Base-by-base conservation (phyloP, 2,113 vertebrate species). In the Procavia capensis region DNA sequence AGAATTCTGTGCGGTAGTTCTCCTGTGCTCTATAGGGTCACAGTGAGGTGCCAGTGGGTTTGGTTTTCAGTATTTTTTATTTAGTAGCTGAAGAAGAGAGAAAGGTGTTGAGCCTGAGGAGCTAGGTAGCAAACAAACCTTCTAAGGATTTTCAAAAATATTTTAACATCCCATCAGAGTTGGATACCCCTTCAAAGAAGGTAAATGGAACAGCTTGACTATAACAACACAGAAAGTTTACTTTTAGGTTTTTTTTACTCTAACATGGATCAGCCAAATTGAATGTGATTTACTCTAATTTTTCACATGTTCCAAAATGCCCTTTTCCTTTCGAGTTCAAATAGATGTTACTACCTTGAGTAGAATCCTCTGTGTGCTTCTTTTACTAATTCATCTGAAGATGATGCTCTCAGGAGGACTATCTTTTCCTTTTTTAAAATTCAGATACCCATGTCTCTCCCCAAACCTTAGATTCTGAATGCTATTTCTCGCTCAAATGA, bases 101-200 rank as follows among this genome's bases (percentile, higher is more conserved):
- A 98, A 97, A 98, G 78, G 90, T 96, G 61, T 97, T 97, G 98
- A 98, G 96, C 95, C 93, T 95, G 97, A 97, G 96, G 96, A 98
- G 84, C 97, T 96, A 88, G 98, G 98, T 96, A 98, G 98, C 97
- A 98, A 98, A 93, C 97, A 98, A 97, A 98, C 90, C 97, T 98
- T 97, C 98, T 98, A 97, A 98, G 98, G 98, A 98, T 99, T 97
- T 98, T 98, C 98, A 99, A 98, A 98, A 98, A 97, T 96, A 98
- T 99, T 96, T 99, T 99, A 98, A 98, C 97, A 82, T 97, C 98
- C 98, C 90, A 97, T 98, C 87, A 98, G 98, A 99, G 96, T 98
- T 99, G 97, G 83, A 97, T 95, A 98, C 98, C 84, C 97, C 98
- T 96, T 95, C 98, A 86, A 98, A 87, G 98, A 98, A 99, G 98